Percentiles rank a stretch among this genome's conserved stretches.
Evolutionary conservation across 2,888 invertebrate species (phyloP).

Genomic region (Orgyia antiqua): DNA sequence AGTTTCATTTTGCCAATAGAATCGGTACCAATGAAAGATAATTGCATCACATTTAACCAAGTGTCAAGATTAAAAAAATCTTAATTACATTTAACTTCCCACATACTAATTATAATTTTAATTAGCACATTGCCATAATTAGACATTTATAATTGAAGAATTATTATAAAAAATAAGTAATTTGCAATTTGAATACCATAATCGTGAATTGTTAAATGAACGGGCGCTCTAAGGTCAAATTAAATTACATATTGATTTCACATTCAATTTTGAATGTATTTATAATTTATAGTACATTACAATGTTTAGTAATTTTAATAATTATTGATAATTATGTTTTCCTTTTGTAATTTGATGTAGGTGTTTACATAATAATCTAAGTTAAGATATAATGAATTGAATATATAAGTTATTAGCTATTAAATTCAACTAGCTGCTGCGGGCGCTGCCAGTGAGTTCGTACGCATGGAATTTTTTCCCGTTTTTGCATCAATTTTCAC

Average conservation of each 20-base stretch:
- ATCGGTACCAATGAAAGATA: slow-evolving; percentile 3
- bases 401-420: slow-evolving; percentile 12
- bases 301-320: slow-evolving; percentile 12
- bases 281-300: slow-evolving; percentile 36
- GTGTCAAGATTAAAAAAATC: slow-evolving; percentile 17
- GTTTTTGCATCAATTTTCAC: too few relatives aligned
- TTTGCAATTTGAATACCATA: slow-evolving; percentile 55
- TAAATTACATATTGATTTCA: slow-evolving; percentile 53
- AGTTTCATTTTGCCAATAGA: too few relatives aligned
- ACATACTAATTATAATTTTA: slow-evolving; percentile 35
- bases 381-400: slow-evolving; percentile 21
- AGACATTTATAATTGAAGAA: slow-evolving; percentile 43
- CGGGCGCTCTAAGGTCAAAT: slow-evolving; percentile 41
- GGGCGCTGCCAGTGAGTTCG: too few relatives aligned
- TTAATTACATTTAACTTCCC: slow-evolving; percentile 28
- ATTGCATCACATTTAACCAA: slow-evolving; percentile 18
- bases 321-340: slow-evolving; percentile 25
- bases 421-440: background rate
- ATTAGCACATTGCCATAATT: slow-evolving; percentile 45
- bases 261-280: slow-evolving; percentile 31
- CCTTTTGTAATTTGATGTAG: slow-evolving; percentile 15
- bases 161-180: slow-evolving; percentile 40
- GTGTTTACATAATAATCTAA: slow-evolving; percentile 22
- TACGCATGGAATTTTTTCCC: too few relatives aligned
- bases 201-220: slow-evolving; percentile 53